Evolutionary conservation across 2,888 invertebrate species (phyloP).

Genomic region (Neocrepidodera transversa): DNA sequence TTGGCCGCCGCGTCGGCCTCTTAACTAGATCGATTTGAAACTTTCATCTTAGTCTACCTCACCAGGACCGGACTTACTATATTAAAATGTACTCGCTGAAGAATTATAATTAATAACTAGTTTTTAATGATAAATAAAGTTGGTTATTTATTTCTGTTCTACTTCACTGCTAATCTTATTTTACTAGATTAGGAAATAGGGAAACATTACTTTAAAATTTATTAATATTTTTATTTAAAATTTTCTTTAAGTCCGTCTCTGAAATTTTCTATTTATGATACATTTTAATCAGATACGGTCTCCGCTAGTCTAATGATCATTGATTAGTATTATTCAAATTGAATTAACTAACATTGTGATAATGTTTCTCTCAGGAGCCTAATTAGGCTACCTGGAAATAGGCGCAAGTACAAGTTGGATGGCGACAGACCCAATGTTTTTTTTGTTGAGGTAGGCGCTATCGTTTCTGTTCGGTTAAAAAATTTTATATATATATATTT

Average conservation of each 20-base stretch:
- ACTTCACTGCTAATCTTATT: too few relatives aligned
- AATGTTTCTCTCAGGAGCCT: constrained; percentile 15
- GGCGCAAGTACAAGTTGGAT: constrained; percentile 1
- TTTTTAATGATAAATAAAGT: too few relatives aligned
- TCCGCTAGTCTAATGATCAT: constrained; percentile 22
- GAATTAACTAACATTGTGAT: constrained; percentile 13
- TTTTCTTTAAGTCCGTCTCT: neutral
- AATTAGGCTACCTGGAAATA: constrained; percentile 11
- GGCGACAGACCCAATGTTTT: constrained; percentile 14
- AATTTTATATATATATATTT: too few relatives aligned
- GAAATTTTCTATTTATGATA: constrained; percentile 16
- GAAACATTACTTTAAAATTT: too few relatives aligned
- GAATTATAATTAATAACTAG: too few relatives aligned
- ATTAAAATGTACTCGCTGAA: too few relatives aligned
- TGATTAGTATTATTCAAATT: constrained; percentile 13
- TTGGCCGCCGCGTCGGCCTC: constrained; percentile 4
- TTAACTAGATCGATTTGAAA: neutral
- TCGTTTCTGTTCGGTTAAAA: neutral
- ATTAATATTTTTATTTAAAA: too few relatives aligned
- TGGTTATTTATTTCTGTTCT: too few relatives aligned
- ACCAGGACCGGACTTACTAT: neutral
- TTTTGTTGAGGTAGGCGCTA: constrained; percentile 4
- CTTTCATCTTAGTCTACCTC: neutral
- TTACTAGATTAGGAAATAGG: too few relatives aligned
- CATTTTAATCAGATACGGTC: constrained; percentile 31